Evolutionary conservation across 30 jellyfish, hydroid and myxozoan species (phyloP).

Genomic region (Catostylus mosaicus): DNA sequence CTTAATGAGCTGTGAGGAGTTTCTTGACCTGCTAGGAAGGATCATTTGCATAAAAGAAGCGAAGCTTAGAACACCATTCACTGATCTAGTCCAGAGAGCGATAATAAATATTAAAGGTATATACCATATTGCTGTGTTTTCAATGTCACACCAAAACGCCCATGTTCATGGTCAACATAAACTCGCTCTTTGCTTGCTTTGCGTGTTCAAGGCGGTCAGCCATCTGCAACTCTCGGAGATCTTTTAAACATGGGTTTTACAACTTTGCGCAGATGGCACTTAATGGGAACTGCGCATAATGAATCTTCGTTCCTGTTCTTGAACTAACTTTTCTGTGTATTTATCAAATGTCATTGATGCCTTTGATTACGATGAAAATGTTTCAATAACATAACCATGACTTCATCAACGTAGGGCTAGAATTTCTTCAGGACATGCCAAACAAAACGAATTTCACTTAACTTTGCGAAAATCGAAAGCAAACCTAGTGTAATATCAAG

Average conservation of each 20-base stretch:
- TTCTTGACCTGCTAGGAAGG: neutral
- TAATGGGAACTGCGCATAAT: slow-evolving; percentile 13
- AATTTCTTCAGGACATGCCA: no score
- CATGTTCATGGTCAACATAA: no score
- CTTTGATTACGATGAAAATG: no score
- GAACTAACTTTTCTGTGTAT: no score
- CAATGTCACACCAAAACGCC: neutral
- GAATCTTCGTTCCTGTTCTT: no score
- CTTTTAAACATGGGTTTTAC: neutral
- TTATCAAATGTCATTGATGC: no score
- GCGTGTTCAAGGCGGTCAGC: neutral
- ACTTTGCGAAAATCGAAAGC: no score
- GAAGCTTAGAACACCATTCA: neutral
- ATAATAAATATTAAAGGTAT: neutral
- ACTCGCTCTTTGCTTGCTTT: neutral
- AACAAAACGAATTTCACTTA: no score
- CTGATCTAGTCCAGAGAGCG: neutral
- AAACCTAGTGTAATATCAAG: no score
- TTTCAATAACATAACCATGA: no score
- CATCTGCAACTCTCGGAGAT: neutral
- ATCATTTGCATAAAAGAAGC: neutral
- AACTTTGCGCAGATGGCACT: slow-evolving; percentile 52
- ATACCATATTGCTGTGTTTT: neutral
- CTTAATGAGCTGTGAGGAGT: no score
- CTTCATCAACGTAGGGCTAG: no score